These are phyloP conservation scores for Oxyura jamaicensis DNA, from an alignment of 2,113 vertebrate species.

Conservation along the genomic window DNA sequence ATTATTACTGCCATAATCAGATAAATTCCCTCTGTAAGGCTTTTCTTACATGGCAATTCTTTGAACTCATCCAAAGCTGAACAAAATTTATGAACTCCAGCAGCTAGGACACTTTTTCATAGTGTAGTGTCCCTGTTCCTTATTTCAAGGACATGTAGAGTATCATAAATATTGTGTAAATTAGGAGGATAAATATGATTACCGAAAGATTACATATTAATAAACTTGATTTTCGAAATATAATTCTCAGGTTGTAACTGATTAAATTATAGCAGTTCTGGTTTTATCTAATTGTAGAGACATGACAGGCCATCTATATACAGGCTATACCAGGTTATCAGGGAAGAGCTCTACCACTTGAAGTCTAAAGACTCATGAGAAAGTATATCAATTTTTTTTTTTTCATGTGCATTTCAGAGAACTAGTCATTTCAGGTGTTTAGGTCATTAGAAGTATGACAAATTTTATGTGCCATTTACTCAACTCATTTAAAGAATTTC, in stretches of 20 bases:
- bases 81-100: conserved; percentile 88
- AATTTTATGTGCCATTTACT: background rate
- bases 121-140: conserved; percentile 77
- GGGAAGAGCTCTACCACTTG: conserved; percentile 16
- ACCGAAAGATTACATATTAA: conserved; percentile 72
- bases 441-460: conserved; percentile 24
- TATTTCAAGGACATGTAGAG: conserved; percentile 89
- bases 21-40: conserved; percentile 94
- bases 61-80: conserved; percentile 88
- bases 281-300: conserved; percentile 59
- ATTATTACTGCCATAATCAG: conserved; percentile 99
- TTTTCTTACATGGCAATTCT: conserved; percentile 90
- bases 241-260: conserved; percentile 56
- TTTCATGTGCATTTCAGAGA: background rate
- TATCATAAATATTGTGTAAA: conserved; percentile 77
- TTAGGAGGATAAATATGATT: conserved; percentile 76
- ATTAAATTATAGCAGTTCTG: conserved; percentile 49
- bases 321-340: background rate
- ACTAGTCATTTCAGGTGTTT: conserved; percentile 16
- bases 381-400: conserved; percentile 10
- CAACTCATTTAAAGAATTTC: background rate
- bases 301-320: conserved; percentile 37
- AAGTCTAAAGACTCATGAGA: background rate
- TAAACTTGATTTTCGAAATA: conserved; percentile 70
- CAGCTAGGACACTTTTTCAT: conserved; percentile 82